These are phyloP conservation scores for Nycticorax nycticorax DNA, from an alignment of 2,113 vertebrate species.

Conservation along the genomic window DNA sequence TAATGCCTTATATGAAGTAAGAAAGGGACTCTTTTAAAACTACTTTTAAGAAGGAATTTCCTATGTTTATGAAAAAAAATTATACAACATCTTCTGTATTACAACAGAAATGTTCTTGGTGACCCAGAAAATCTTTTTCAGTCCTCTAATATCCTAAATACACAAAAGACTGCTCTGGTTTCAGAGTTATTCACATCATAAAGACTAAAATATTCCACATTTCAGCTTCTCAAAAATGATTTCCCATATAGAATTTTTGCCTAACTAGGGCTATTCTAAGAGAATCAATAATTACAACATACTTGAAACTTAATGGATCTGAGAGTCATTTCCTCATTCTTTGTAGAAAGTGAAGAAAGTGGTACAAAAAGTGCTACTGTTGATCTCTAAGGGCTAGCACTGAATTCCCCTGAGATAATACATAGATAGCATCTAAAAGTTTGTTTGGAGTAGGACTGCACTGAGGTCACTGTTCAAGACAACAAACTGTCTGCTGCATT, in stretches of 20 bases:
- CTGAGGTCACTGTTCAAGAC: slow-evolving; percentile 74
- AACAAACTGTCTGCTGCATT: slow-evolving; percentile 72
- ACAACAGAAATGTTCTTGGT: not conserved
- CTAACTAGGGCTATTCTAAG: not conserved
- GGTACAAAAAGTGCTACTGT: slow-evolving; percentile 59
- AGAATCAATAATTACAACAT: not conserved
- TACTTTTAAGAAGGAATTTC: not conserved
- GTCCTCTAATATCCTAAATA: not conserved
- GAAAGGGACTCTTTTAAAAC: not conserved
- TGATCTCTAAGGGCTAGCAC: slow-evolving; percentile 41
- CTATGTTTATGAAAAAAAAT: not conserved
- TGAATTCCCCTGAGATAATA: slow-evolving; percentile 60
- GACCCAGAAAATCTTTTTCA: not conserved
- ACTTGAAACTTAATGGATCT: slow-evolving; percentile 24
- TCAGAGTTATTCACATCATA: not conserved
- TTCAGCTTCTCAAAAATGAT: not conserved
- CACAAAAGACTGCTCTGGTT: not conserved
- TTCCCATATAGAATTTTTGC: not conserved
- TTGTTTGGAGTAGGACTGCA: slow-evolving; percentile 79
- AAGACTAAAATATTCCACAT: not conserved
- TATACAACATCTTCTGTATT: not conserved
- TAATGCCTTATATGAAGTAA: not conserved
- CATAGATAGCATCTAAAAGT: slow-evolving; percentile 74
- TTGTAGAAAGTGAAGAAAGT: slow-evolving; percentile 56
- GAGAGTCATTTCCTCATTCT: slow-evolving; percentile 35